phyloP scores from a whole-genome alignment of 2,797 vertebrate genomes.

The Pristis pectinata region DNA sequence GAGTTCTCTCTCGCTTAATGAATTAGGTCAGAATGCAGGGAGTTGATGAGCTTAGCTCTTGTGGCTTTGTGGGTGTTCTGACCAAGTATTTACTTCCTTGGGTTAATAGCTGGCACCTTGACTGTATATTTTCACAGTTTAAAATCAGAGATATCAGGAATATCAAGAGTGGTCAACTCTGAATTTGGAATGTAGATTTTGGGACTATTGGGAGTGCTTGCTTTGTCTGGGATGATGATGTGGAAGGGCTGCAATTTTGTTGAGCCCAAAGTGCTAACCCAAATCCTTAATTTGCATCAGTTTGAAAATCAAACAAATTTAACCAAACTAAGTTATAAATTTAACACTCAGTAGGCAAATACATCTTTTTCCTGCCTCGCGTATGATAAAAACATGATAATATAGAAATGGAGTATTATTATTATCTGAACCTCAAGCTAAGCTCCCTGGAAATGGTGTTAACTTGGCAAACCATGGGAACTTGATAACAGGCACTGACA shows the following conservation, averaged over 20 bases:
- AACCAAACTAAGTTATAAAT: neutral
- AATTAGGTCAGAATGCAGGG: neutral
- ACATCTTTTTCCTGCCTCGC: neutral
- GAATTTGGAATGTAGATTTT: neutral
- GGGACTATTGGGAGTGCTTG: neutral
- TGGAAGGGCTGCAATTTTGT: neutral
- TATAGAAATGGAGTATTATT: neutral
- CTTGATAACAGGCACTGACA: no score
- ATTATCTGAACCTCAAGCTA: neutral
- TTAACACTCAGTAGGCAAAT: neutral
- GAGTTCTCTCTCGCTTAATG: no score
- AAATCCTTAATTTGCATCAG: neutral
- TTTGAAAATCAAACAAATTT: neutral
- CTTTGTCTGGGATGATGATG: neutral
- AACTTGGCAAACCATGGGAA: neutral
- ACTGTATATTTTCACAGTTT: neutral
- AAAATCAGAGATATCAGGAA: neutral
- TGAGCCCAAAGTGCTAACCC: neutral
- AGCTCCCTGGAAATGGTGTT: neutral
- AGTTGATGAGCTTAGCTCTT: neutral
- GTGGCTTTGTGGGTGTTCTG: neutral
- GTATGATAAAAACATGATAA: neutral
- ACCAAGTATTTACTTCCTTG: neutral
- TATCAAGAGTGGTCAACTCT: neutral
- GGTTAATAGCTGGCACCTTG: neutral